Conservation (phyloP, 2,113 vertebrate species). For the Peromyscus maniculatus region DNA sequence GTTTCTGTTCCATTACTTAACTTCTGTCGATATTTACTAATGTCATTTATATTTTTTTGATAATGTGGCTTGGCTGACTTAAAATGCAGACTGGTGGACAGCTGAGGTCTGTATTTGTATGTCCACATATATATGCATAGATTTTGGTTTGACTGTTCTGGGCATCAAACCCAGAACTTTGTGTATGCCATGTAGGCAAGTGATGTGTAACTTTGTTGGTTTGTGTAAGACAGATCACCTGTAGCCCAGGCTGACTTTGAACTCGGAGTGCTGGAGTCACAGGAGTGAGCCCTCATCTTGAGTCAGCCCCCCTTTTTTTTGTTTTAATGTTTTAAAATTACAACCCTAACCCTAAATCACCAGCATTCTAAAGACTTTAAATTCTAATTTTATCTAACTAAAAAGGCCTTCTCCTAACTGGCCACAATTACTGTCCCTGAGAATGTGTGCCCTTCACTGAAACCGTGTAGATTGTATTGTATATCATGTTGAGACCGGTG, state of each 20-base stretch:
- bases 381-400: neutral
- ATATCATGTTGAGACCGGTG: neutral
- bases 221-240: neutral
- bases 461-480: neutral
- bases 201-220: neutral
- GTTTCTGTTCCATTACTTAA: conserved; percentile 10
- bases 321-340: neutral
- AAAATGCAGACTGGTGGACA: neutral
- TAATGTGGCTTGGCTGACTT: neutral
- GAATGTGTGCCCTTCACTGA: neutral
- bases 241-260: neutral
- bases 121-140: too few relatives aligned
- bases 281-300: neutral
- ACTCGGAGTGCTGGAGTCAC: neutral
- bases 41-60: neutral
- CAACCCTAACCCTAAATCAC: neutral
- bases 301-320: neutral
- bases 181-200: neutral
- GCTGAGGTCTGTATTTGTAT: neutral
- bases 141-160: neutral
- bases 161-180: neutral
- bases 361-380: neutral
- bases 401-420: neutral
- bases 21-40: neutral
- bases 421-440: neutral